Evolutionary conservation across 30 jellyfish, hydroid and myxozoan species (phyloP), one percentile per base, ranked within the genome.

Genomic region (Catostylus mosaicus): DNA sequence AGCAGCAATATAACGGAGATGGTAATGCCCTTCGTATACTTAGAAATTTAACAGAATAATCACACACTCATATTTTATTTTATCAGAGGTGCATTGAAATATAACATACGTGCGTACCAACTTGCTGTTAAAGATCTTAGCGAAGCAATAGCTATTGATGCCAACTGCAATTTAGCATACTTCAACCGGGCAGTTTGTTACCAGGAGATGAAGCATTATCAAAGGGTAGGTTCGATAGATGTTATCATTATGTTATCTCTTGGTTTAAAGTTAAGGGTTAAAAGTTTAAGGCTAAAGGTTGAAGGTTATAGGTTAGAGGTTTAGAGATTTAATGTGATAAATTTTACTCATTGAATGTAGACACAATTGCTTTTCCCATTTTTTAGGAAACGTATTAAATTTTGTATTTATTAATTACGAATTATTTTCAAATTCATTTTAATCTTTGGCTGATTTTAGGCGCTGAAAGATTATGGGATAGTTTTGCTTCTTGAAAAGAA

Each of bases 171-270:
- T 33, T 63, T 94, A 43, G 99, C 99, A 14, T 94, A 87, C 84
- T 94, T 81, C 89, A 88, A 88, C 61, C 88, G 99, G 62, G 99
- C 99, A 0, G 97, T 88, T 48, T 94, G 99, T 50, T 87, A 63
- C 66, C 99, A 94, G 38, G 86, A 86, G 75, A 88, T 79, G 86
- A 63, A 73, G 12, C 82, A 72, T 52, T 88, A 43, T 45, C 93
- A 88, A 54, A 68, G 80, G 89, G 96, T 87, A 3, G 24, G 86
- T 48, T 3, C 52, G 10, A 27, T 48, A 2, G 1, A 4, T 48
- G 14, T 7, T 4, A 48, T 9, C 20, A 4, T 40, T 40, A 5
- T 5, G 7, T 14, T 40, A 14, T 40, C 54, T 40, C 14, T 40
- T 40, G 7, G 54, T 7, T 14, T 7, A 5, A 5, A 5, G 4